Evolutionary conservation across 2,797 vertebrate species (phyloP).

Genomic region (Momotus momota): DNA sequence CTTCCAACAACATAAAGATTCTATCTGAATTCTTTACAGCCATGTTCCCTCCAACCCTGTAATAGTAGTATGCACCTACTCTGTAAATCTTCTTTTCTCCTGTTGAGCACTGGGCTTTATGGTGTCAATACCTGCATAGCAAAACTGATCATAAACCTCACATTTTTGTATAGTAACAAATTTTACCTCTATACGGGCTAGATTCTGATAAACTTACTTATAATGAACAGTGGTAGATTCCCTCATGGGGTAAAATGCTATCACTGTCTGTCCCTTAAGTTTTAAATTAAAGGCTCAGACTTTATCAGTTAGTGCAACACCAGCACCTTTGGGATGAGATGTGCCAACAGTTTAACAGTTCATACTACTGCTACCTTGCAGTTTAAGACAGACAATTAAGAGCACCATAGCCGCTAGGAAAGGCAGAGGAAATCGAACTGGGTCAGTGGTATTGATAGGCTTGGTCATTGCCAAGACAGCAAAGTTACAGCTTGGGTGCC

Average conservation of each 20-base stretch:
- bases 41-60: neutral
- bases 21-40: slow-evolving; percentile 4
- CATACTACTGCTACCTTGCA: neutral
- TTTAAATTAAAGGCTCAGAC: slow-evolving; percentile 52
- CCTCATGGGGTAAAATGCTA: slow-evolving; percentile 15
- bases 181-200: neutral
- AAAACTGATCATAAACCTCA: slow-evolving; percentile 10
- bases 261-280: slow-evolving; percentile 39
- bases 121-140: slow-evolving; percentile 29
- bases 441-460: neutral
- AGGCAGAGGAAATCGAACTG: neutral
- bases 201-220: slow-evolving; percentile 36
- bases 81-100: neutral
- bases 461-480: neutral
- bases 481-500: neutral
- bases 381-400: neutral
- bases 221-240: slow-evolving; percentile 6
- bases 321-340: slow-evolving; percentile 38
- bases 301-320: slow-evolving; percentile 49
- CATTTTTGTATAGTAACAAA: neutral
- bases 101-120: neutral
- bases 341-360: slow-evolving; percentile 27
- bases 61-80: neutral
- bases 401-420: neutral
- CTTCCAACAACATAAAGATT: neutral